Conservation (phyloP, 2,113 vertebrate genomes). For the Oplegnathus fasciatus region DNA sequence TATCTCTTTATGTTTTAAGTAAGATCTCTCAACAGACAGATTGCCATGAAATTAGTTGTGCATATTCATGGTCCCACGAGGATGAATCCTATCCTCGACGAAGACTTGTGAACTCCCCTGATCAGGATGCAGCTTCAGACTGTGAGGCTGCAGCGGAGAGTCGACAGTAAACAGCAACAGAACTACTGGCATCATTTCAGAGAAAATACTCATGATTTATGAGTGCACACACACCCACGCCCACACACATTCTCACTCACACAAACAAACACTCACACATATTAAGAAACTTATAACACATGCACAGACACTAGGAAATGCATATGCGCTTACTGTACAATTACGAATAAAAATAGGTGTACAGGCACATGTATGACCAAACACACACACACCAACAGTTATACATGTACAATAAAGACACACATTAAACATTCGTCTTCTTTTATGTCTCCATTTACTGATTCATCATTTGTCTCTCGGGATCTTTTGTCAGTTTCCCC, state of each 20-base stretch:
- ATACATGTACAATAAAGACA: not conserved
- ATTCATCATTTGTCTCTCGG: constrained; percentile 46
- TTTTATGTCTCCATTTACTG: constrained; percentile 44
- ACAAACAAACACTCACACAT: constrained; percentile 28
- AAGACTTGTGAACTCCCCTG: not conserved
- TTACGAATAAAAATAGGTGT: constrained; percentile 4
- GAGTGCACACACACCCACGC: constrained; percentile 1
- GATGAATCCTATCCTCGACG: too few species aligned
- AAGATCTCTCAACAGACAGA: not conserved
- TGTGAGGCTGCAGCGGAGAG: not conserved
- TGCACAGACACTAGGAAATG: constrained; percentile 20
- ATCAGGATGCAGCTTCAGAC: not conserved
- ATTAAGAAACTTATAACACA: constrained; percentile 26
- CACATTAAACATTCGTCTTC: not conserved
- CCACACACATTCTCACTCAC: constrained; percentile 21
- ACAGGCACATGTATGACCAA: not conserved
- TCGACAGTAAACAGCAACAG: constrained; percentile 40
- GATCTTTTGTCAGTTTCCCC: constrained; percentile 43
- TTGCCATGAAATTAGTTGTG: not conserved
- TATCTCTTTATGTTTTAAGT: not conserved
- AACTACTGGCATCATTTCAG: constrained; percentile 33
- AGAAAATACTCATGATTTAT: constrained; percentile 37
- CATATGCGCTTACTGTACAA: not conserved
- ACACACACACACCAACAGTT: not conserved
- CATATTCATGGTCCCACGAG: not conserved